Evolutionary conservation across 2,797 vertebrate genomes (phyloP).

Genomic region (Pygocentrus nattereri): DNA sequence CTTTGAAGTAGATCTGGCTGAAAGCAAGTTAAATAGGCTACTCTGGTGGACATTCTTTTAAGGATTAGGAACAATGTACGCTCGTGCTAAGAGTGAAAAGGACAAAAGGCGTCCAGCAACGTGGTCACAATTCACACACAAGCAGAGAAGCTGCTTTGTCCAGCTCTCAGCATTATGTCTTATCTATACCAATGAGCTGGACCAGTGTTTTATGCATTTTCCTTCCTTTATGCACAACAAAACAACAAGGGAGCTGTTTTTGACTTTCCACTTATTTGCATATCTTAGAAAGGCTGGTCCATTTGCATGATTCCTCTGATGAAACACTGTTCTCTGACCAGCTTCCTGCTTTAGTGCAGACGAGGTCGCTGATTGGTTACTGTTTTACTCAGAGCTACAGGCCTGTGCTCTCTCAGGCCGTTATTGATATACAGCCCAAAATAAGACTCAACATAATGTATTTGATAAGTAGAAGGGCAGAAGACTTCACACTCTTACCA

Average conservation of each 20-base stretch:
- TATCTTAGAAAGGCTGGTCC: neutral
- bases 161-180: neutral
- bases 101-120: neutral
- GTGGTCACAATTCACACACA: neutral
- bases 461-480: no score
- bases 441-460: slow-evolving; percentile 49
- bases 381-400: slow-evolving; percentile 86
- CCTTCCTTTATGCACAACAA: neutral
- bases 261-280: slow-evolving; percentile 21
- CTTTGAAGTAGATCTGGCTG: neutral
- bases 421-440: slow-evolving; percentile 87
- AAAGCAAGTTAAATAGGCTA: slow-evolving; percentile 5
- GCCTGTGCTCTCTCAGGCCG: slow-evolving; percentile 83
- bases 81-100: neutral
- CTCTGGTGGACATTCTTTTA: neutral
- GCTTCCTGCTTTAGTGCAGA: slow-evolving; percentile 91
- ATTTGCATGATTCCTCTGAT: slow-evolving; percentile 75
- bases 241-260: neutral
- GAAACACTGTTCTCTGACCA: slow-evolving; percentile 91
- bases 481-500: no score
- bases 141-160: neutral
- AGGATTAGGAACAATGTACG: neutral
- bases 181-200: neutral
- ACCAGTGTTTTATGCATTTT: neutral
- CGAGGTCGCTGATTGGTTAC: slow-evolving; percentile 89